Conservation (phyloP, 1,140 invertebrate genomes). For the Ceratina calcarata region DNA sequence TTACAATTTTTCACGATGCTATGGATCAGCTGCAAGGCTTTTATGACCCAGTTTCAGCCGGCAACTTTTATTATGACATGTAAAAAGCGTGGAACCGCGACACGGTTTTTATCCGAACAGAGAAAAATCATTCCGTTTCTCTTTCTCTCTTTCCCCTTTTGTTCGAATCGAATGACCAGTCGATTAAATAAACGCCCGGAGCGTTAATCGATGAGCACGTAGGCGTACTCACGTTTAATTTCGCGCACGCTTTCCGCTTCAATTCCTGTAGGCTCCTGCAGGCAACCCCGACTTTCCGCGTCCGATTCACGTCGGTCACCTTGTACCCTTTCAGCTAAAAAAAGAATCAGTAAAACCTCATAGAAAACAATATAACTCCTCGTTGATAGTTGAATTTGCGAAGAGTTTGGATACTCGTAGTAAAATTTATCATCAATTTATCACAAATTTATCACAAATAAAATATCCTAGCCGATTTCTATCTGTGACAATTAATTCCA, state of each 20-base stretch:
- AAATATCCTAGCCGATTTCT: too few species aligned
- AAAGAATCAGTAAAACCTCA: background rate
- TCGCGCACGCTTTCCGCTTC: slow-evolving; percentile 83
- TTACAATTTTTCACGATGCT: slow-evolving; percentile 22
- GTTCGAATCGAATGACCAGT: background rate
- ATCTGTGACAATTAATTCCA: too few species aligned
- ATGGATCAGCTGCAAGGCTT: slow-evolving; percentile 40
- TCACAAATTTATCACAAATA: too few species aligned
- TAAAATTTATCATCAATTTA: too few species aligned
- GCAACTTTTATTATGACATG: slow-evolving; percentile 41
- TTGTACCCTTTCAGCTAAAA: slow-evolving; percentile 85
- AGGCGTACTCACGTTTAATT: slow-evolving; percentile 83
- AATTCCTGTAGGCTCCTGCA: slow-evolving; percentile 84
- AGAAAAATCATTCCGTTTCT: background rate
- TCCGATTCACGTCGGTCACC: slow-evolving; percentile 84
- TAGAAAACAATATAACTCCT: background rate
- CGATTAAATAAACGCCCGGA: slow-evolving; percentile 17
- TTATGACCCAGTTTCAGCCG: slow-evolving; percentile 39
- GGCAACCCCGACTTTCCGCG: slow-evolving; percentile 85
- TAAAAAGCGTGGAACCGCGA: slow-evolving; percentile 15
- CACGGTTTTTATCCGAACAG: slow-evolving; percentile 16
- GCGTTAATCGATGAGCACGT: slow-evolving; percentile 9
- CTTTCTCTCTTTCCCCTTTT: background rate
- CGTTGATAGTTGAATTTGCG: background rate
- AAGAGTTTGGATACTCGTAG: too few species aligned